Base-by-base conservation (phyloP, 2,888 invertebrate genomes). In the Ferdinandea cuprea region DNA sequence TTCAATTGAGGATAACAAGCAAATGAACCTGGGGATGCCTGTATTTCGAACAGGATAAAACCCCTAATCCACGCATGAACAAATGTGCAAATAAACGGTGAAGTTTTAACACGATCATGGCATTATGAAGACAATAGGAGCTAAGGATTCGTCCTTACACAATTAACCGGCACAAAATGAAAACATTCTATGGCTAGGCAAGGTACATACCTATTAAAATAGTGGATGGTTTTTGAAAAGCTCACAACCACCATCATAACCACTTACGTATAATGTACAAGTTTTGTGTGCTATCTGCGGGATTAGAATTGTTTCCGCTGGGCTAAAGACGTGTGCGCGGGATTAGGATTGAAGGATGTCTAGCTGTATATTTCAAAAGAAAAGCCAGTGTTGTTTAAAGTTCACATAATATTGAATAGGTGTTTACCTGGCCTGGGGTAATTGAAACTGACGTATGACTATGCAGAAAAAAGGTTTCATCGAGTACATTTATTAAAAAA, bases 61-160 rank as follows among this genome's bases (percentile, higher is more conserved):
- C 79, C 74, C 84, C 84, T 84, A 84, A 84, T 84, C 84, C 69
- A 84, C 84, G 84, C 84, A 79, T 84, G 84, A 84, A 84, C 84
- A 84, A 84, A 84, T 79, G 84, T 84, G 84, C 69, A 84, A 84
- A 84, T 79, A 84, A 65, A 84, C 84, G 84, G 59, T 65, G 68
- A 65, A 79, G 69, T 74, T 71, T 74, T 84, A 79, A 84, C 84
- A 79, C 84, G 84, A 84, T 84, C 84, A 84, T 69, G 69, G 79
- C 42, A 84, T 84, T 84, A 84, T 44, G 58, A 73, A 79, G 52
- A 74, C 84, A 84, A 79, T 73, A 35, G 79, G 46, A 68, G 65
- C 65, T 59, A 40, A 66, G 71, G 46, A 66, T 54, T 59, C 56
- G 52, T 65, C 40, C 54, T 66, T 71, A 63, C 58, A 72, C 77